Base-by-base conservation (phyloP, 2,888 invertebrate genomes). In the Epirrhoe tristata region DNA sequence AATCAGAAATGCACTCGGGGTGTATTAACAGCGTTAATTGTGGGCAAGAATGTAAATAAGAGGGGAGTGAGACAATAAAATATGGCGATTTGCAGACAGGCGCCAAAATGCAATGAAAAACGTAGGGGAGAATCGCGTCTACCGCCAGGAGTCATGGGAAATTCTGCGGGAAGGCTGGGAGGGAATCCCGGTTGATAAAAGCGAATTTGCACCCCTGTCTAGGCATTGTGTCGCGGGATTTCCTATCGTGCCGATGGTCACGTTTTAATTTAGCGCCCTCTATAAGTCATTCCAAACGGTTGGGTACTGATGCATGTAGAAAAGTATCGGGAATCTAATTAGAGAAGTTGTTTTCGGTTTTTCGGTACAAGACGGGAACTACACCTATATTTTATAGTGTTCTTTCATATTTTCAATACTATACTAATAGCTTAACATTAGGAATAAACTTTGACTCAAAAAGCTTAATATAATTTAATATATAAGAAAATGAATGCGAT, bases 81-180 rank as follows among this genome's bases (percentile, higher is more conserved):
- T 74, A 73, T 71, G 60, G 71, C 67, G 65, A 77, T 69, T 77
- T 77, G 80, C 79, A 82, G 86, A 81, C 87, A 82, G 82, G 84
- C 83, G 86, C 82, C 84, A 70, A 80, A 77, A 80, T 76, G 81
- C 72, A 79, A 79, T 80, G 80, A 82, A 80, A 80, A 77, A 77
- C 69, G 67, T 73, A 79, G 84, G 83, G 85, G 82, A 72, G 52
- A 17, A 39, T 66, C 63, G 73, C 73, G 81, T 80, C 81, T 77
- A 63, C 74, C 71, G 74, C 67, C 75, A 68, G 76, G 79, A 79
- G 76, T 77, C 79, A 78, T 80, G 91, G 91, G 82, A 91, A 92
- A 87, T 85, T 90, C 91, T 85, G 86, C 89, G 89, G 90, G 88
- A 87, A 86, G 85, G 77, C 74, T 79, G 77, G 71, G 79, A 86